Percentiles rank a stretch among this genome's conserved stretches.
These are phyloP conservation scores for Tetranychus truncatus DNA, from an alignment of 2,888 invertebrate genomes.

Conservation along the genomic window DNA sequence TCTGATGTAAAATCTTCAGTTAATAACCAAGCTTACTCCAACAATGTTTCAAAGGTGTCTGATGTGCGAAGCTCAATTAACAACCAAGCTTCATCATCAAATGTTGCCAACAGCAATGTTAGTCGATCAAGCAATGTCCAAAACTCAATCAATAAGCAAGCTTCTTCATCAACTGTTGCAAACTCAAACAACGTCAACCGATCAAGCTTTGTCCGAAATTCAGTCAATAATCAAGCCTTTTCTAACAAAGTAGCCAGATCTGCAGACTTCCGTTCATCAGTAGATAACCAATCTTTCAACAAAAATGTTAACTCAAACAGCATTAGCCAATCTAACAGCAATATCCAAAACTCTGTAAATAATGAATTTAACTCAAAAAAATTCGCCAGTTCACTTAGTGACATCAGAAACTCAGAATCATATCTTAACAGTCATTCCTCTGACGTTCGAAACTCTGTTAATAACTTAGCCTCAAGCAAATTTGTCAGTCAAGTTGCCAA, in stretches of 20 bases:
- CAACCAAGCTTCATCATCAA: background rate
- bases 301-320: background rate
- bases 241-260: background rate
- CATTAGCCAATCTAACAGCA: background rate
- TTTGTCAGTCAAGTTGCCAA: background rate
- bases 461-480: background rate
- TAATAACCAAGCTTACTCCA: too few relatives aligned
- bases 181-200: background rate
- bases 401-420: background rate
- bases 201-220: background rate
- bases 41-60: too few relatives aligned
- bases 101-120: too few relatives aligned
- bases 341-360: too few relatives aligned
- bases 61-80: too few relatives aligned
- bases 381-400: background rate
- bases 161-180: background rate
- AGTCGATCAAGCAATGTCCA: too few relatives aligned
- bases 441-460: background rate
- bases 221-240: background rate
- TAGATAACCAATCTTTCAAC: background rate
- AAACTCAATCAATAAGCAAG: background rate
- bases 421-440: background rate
- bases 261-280: background rate
- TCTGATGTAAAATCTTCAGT: too few relatives aligned
- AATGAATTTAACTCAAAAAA: background rate